phyloP scores from a whole-genome alignment of 2,797 vertebrate genomes.

The Alosa sapidissima region DNA sequence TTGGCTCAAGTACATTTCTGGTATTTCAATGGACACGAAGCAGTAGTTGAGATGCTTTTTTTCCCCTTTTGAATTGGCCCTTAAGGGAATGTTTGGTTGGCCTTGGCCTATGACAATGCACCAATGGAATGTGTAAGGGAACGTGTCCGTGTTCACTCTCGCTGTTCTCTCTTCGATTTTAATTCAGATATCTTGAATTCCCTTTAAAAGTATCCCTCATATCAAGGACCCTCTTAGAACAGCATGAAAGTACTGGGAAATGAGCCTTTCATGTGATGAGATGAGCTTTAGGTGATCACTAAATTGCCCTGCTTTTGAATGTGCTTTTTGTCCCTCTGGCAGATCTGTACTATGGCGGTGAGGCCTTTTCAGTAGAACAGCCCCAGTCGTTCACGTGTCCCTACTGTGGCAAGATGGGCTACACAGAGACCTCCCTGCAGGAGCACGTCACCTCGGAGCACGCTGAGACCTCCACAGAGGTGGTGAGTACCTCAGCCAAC shows the following conservation, averaged over 20 bases:
- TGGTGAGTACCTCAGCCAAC: constrained; percentile 78
- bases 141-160: not conserved
- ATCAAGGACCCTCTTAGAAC: not conserved
- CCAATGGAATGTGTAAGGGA: constrained; percentile 18
- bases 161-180: not conserved
- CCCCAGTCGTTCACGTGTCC: constrained; percentile 99
- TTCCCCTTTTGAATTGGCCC: not conserved
- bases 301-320: not conserved
- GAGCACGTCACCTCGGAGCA: constrained; percentile 98
- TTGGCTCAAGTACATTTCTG: not conserved
- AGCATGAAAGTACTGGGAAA: not conserved
- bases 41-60: not conserved
- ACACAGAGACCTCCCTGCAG: constrained; percentile 97
- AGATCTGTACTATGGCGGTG: constrained; percentile 99
- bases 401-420: constrained; percentile 99
- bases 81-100: not conserved
- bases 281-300: not conserved
- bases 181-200: not conserved
- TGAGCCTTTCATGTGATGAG: not conserved
- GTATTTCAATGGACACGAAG: not conserved
- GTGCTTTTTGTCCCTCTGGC: constrained; percentile 35
- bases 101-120: constrained; percentile 18
- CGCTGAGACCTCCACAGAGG: constrained; percentile 97
- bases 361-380: constrained; percentile 98
- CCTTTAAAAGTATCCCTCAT: not conserved